Conservation (phyloP, 2,797 vertebrate species). For the Halcyon badia region DNA sequence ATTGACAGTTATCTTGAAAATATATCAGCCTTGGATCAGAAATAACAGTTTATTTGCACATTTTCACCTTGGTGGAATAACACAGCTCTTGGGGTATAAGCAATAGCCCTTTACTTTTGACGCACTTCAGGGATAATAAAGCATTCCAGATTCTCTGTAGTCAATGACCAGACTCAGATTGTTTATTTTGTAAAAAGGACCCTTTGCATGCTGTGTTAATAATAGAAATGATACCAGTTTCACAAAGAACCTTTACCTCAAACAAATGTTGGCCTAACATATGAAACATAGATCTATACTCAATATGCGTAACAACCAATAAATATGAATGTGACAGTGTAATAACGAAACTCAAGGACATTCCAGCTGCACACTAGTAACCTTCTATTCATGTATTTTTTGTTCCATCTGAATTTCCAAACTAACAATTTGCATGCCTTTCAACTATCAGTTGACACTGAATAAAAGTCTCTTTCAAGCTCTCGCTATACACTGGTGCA, state of each 20-base stretch:
- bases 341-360: not conserved
- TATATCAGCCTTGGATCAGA: not conserved
- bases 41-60: not conserved
- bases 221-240: not conserved
- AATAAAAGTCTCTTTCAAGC: not conserved
- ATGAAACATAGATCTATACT: not conserved
- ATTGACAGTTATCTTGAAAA: not conserved
- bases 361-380: not conserved
- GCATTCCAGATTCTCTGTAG: not conserved
- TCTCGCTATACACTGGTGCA: not conserved
- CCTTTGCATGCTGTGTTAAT: not conserved
- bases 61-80: not conserved
- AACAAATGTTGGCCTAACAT: not conserved
- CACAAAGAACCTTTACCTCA: not conserved
- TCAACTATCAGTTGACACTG: not conserved
- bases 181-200: not conserved
- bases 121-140: not conserved
- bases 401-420: not conserved
- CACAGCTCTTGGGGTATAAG: not conserved
- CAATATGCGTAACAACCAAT: not conserved
- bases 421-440: not conserved
- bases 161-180: not conserved
- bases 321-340: not conserved
- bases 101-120: not conserved
- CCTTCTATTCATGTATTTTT: not conserved